phyloP scores from a whole-genome alignment of 2,113 vertebrate genomes.

The Emydocephalus ijimae region DNA sequence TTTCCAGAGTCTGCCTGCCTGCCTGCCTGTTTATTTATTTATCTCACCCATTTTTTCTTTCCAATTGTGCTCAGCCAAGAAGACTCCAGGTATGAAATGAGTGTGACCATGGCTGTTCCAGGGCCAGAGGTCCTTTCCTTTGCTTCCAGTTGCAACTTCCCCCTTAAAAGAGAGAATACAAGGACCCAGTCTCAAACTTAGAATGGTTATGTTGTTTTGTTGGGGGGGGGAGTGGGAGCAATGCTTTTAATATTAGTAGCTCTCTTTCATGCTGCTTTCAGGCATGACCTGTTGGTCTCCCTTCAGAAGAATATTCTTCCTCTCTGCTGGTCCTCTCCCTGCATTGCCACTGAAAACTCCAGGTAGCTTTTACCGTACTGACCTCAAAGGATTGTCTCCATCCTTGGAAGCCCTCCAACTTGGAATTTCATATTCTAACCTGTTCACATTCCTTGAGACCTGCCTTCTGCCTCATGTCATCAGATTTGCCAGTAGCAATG shows the following conservation, averaged over 20 bases:
- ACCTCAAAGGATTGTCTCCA: not conserved
- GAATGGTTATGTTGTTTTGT: not conserved
- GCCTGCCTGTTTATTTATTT: not conserved
- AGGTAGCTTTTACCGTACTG: not conserved
- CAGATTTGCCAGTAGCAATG: not conserved
- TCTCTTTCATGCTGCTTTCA: not conserved
- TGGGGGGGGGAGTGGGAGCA: not conserved
- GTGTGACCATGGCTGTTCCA: not conserved
- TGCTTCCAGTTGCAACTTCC: not conserved
- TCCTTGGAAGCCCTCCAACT: too few species aligned
- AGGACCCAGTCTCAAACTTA: not conserved
- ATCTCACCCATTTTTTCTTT: not conserved
- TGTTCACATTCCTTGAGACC: not conserved
- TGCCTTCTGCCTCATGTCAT: not conserved
- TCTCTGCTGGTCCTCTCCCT: not conserved
- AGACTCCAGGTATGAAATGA: not conserved
- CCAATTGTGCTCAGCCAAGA: not conserved
- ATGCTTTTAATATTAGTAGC: not conserved
- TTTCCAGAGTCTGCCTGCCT: too few species aligned
- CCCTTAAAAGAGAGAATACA: not conserved
- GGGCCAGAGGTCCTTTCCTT: not conserved
- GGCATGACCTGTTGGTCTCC: not conserved
- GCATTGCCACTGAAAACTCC: constrained; percentile 9
- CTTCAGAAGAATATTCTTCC: constrained; percentile 3
- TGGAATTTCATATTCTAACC: not conserved